Conservation (phyloP, 1,140 invertebrate species). For the Thalassaphorura encarpata region DNA sequence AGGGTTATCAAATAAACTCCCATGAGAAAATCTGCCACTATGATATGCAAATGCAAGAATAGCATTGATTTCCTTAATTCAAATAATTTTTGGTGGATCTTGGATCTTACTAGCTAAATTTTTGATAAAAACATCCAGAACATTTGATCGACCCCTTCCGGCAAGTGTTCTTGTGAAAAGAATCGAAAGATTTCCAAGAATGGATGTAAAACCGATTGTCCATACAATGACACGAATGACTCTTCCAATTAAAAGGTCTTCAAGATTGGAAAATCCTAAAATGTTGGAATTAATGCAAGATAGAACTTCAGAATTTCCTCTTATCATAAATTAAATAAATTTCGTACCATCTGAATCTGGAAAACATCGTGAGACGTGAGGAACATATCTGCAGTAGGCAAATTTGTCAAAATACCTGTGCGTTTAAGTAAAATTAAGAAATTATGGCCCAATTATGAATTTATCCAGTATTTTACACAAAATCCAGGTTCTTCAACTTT, state of each 20-base stretch:
- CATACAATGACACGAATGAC: slow-evolving; percentile 56
- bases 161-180: slow-evolving; percentile 58
- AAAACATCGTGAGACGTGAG: slow-evolving; percentile 49
- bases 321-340: background rate
- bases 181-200: slow-evolving; percentile 52
- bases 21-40: slow-evolving; percentile 66
- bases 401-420: slow-evolving; percentile 63
- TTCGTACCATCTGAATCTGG: slow-evolving; percentile 55
- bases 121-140: slow-evolving; percentile 49
- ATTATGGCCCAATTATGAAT: too few relatives aligned
- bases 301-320: slow-evolving; percentile 1
- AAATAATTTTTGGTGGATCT: background rate
- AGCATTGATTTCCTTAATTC: background rate
- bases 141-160: slow-evolving; percentile 33
- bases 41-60: slow-evolving; percentile 12
- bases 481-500: too few relatives aligned
- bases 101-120: slow-evolving; percentile 53
- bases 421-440: too few relatives aligned
- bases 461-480: too few relatives aligned
- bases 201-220: slow-evolving; percentile 57
- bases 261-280: slow-evolving; percentile 52
- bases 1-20: slow-evolving; percentile 64
- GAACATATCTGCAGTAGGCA: slow-evolving; percentile 55
- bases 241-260: slow-evolving; percentile 52
- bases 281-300: slow-evolving; percentile 9